phyloP scores from a whole-genome alignment of 92 coral and sea anemone species.

The Zoanthus sansibaricus region DNA sequence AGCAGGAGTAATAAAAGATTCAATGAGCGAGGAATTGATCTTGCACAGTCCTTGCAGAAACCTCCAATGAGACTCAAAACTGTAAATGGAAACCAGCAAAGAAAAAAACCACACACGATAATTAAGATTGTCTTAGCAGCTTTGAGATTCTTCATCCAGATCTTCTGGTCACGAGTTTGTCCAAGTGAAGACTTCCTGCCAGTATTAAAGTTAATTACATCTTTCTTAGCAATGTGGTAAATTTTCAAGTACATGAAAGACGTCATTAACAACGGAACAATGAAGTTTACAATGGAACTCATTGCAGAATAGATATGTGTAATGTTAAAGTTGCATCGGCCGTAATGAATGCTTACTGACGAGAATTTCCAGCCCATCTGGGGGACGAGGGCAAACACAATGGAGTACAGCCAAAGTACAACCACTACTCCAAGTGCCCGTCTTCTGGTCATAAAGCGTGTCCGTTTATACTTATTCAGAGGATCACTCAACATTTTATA shows the following conservation, averaged over 20 bases:
- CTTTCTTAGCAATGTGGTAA: conserved; percentile 47
- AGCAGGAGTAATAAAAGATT: conserved; percentile 50
- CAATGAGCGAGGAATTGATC: conserved; percentile 36
- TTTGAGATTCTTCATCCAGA: conserved; percentile 52
- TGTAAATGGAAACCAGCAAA: conserved; percentile 68
- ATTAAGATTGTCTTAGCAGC: conserved; percentile 66
- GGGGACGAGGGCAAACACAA: conserved; percentile 81
- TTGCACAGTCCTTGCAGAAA: conserved; percentile 47
- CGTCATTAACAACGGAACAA: conserved; percentile 78
- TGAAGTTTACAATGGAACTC: conserved; percentile 84
- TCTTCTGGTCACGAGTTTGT: conserved; percentile 29
- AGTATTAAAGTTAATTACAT: too few species aligned
- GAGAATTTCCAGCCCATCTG: conserved; percentile 86
- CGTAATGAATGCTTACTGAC: conserved; percentile 45
- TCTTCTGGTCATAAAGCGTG: conserved; percentile 80
- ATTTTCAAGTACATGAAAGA: conserved; percentile 27
- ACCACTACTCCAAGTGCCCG: conserved; percentile 72
- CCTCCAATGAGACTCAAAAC: conserved; percentile 52
- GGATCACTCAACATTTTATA: conserved; percentile 92
- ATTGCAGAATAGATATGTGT: conserved; percentile 73
- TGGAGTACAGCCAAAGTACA: conserved; percentile 80
- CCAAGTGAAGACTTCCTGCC: conserved; percentile 2
- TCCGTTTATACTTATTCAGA: conserved; percentile 74
- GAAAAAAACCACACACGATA: conserved; percentile 59
- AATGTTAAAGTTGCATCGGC: conserved; percentile 80